phyloP scores from a whole-genome alignment of 2,113 vertebrate species.

The Podiceps cristatus region DNA sequence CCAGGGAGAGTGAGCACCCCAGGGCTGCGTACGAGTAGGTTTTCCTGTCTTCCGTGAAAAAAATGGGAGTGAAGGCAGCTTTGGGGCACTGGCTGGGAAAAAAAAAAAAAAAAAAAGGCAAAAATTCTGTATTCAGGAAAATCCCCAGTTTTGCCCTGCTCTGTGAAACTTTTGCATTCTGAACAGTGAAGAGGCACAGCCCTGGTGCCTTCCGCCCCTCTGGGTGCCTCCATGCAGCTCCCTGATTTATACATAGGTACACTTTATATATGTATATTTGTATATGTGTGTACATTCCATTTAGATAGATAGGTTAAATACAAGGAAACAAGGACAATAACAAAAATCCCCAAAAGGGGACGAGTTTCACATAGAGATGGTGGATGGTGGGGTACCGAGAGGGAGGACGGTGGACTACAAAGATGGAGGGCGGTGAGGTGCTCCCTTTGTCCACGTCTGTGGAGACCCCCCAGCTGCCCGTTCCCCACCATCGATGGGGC shows the following conservation, averaged over 20 bases:
- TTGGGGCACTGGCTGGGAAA: neutral
- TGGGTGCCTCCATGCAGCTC: neutral
- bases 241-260: rapidly evolving
- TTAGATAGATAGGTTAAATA: neutral
- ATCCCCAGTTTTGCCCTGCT: neutral
- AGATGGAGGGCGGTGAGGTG: too few relatives aligned
- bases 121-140: neutral
- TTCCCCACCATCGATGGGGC: neutral
- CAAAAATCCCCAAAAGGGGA: neutral
- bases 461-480: neutral
- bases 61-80: neutral
- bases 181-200: neutral
- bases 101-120: neutral
- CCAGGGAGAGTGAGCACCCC: neutral
- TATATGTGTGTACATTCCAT: rapidly evolving
- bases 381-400: too few relatives aligned
- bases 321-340: neutral
- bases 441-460: rapidly evolving
- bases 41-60: neutral
- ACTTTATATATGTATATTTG: neutral
- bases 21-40: rapidly evolving
- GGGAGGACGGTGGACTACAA: too few relatives aligned
- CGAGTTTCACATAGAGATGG: neutral
- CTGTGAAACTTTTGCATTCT: neutral
- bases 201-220: neutral